Evolutionary conservation across 2,888 invertebrate genomes (phyloP), one percentile per base, ranked within the genome.

Genomic region (Strigamia maritima): DNA sequence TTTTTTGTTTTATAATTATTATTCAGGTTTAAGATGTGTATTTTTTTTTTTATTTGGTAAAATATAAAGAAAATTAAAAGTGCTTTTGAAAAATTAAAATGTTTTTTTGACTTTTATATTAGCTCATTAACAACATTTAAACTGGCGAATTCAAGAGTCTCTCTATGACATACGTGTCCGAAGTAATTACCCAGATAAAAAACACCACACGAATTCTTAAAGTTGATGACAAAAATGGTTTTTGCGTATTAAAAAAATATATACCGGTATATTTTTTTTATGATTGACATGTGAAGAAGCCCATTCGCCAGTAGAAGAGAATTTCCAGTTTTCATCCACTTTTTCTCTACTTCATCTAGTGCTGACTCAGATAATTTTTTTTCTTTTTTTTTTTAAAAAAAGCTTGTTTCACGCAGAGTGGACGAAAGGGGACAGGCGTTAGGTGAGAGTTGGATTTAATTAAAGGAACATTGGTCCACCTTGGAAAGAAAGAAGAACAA

Each of bases 381-480:
- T 8, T 8, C 1, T 22, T 54, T 19, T 54, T 54, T 19, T 6
- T 19, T 54, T 54, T 54, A 54, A 54, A n/a, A n/a, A n/a, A n/a
- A 22, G 19, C 54, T 54, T 54, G 19, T 54, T 54, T 54, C 54
- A 54, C 54, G 54, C 54, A 54, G 54, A 54, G 54, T 54, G 54
- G 54, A 44, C 44, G 44, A 44, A n/a, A 44, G 44, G 12, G 44
- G 44, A 54, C 19, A 16, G 44, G 16, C 19, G n/a, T 54, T 54
- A 54, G 54, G 54, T 54, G 54, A 54, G 54, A 54, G 54, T n/a
- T n/a, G 54, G 54, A 54, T 54, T 54, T 54, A 54, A 54, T 54
- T 54, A 54, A n/a, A 54, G 54, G 22, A 54, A 54, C 54, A 54
- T 7, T 16, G 54, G 54, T 54, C 54, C 19, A 54, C 54, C 19